A percentile compares a stretch with the other conserved stretches of the same genome.
Evolutionary conservation across 2,113 vertebrate genomes (phyloP).

Genomic region (Chauna torquata): DNA sequence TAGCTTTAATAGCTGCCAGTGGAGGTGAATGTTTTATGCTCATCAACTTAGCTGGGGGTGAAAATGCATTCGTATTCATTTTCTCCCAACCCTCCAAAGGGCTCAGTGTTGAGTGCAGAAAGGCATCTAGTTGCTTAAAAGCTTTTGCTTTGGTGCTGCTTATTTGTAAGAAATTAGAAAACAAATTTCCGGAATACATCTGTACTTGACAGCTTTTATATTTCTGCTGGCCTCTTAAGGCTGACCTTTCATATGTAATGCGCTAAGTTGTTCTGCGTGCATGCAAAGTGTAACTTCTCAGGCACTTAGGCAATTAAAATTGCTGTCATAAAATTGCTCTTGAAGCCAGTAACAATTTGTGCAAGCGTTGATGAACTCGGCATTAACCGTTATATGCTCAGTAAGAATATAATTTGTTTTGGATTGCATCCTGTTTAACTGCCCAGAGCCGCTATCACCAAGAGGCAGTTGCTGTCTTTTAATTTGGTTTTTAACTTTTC

Average conservation of each 20-base stretch:
- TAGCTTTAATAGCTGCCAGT: background rate
- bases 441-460: background rate
- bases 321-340: background rate
- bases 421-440: background rate
- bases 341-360: background rate
- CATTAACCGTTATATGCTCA: background rate
- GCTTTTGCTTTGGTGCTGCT: background rate
- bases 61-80: accelerated
- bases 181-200: conserved; percentile 16
- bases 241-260: background rate
- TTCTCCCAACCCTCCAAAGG: background rate
- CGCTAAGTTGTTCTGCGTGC: background rate
- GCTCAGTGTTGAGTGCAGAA: background rate
- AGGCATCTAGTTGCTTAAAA: background rate
- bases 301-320: conserved; percentile 20
- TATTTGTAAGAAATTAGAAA: background rate
- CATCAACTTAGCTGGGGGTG: background rate
- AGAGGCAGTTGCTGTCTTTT: background rate
- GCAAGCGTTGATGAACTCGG: background rate
- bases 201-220: background rate
- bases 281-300: background rate
- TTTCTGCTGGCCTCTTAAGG: background rate
- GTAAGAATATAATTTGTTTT: background rate
- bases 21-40: background rate
- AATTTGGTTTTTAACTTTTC: background rate